These are phyloP conservation scores for Oligia fasciuncula DNA, from an alignment of 2,888 invertebrate species.

Conservation along the genomic window DNA sequence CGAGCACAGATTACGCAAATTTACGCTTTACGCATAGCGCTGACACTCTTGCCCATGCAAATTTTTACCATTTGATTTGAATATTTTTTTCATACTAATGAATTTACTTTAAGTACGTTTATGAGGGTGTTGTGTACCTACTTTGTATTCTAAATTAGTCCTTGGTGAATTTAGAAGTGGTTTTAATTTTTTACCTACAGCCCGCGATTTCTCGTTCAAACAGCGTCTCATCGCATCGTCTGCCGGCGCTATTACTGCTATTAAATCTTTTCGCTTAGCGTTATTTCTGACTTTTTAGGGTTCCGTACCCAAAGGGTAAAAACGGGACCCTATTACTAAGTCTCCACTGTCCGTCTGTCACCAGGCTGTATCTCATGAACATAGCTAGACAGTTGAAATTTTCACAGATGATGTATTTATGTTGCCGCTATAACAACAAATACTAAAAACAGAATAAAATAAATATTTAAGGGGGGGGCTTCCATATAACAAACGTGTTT, in stretches of 20 bases:
- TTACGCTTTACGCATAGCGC: slow-evolving; percentile 1
- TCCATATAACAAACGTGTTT: too few species aligned
- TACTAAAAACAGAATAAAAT: too few species aligned
- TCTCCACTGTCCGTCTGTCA: too few species aligned
- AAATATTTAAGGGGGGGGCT: too few species aligned
- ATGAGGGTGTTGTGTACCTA: background rate
- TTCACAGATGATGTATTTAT: too few species aligned
- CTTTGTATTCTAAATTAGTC: background rate
- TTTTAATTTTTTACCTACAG: background rate
- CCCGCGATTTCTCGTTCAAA: background rate
- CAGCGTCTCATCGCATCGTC: background rate
- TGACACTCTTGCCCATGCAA: slow-evolving; percentile 32
- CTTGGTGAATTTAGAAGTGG: slow-evolving; percentile 1
- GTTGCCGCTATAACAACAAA: too few species aligned
- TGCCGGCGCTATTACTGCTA: background rate
- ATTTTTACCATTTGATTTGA: slow-evolving; percentile 41
- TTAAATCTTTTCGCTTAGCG: too few species aligned
- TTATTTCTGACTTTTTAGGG: too few species aligned
- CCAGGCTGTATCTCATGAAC: too few species aligned
- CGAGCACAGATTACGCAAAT: slow-evolving; percentile 41
- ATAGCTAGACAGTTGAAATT: too few species aligned
- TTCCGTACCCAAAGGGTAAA: too few species aligned
- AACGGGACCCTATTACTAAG: too few species aligned
- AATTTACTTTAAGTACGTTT: background rate
- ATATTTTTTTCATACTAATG: slow-evolving; percentile 35